Conservation (phyloP, 2,888 invertebrate genomes). For the Cryptosula pallasiana region DNA sequence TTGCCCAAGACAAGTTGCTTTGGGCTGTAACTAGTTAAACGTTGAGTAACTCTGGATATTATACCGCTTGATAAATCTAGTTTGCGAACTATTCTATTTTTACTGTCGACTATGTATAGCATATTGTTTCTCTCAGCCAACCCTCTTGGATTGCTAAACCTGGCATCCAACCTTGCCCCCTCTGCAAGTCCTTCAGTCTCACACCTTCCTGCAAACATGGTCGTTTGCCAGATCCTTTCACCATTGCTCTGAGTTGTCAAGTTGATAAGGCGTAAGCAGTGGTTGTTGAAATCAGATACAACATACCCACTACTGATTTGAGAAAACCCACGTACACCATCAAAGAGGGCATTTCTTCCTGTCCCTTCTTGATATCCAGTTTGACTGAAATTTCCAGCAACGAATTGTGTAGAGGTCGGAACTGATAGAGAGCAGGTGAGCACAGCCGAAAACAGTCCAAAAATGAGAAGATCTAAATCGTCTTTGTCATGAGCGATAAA, state of each 20-base stretch:
- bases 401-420: no score
- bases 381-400: background rate
- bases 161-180: background rate
- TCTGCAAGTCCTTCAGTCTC: background rate
- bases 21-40: background rate
- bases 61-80: background rate
- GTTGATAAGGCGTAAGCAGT: background rate
- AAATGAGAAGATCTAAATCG: no score
- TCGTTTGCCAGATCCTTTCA: background rate
- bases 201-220: background rate
- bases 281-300: background rate
- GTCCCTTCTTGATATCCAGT: background rate
- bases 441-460: no score
- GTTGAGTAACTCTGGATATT: background rate
- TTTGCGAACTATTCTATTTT: background rate
- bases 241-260: background rate
- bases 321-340: background rate
- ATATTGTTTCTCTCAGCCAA: background rate
- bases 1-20: background rate
- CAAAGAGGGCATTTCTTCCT: background rate
- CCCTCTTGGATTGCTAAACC: background rate
- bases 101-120: background rate
- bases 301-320: background rate
- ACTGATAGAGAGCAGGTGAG: no score
- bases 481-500: no score